These are phyloP conservation scores for Manis crassicaudata DNA, from an alignment of 2,797 vertebrate genomes.

Conservation along the genomic window DNA sequence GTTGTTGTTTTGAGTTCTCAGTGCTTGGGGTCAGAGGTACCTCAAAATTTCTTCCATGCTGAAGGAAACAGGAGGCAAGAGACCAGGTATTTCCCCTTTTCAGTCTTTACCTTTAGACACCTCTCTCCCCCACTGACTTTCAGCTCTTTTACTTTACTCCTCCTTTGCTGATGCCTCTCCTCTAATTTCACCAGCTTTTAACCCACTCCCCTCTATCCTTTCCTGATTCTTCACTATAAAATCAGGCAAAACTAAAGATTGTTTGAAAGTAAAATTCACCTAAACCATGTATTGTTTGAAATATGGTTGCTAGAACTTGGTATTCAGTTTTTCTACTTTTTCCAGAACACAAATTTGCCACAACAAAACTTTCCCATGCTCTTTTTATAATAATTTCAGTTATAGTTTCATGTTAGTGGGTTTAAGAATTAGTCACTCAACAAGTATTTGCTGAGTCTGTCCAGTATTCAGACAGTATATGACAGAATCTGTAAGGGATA, in stretches of 20 bases:
- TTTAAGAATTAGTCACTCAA: conserved; percentile 17
- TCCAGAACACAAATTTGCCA: background rate
- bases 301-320: background rate
- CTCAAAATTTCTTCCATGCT: background rate
- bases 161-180: background rate
- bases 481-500: background rate
- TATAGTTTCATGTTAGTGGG: background rate
- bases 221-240: background rate
- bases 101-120: background rate
- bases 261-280: background rate
- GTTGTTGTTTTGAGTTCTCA: background rate
- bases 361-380: conserved; percentile 10
- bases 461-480: background rate
- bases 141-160: background rate
- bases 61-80: background rate
- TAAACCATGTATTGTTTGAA: background rate
- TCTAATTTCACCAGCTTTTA: background rate
- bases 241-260: background rate
- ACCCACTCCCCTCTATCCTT: background rate
- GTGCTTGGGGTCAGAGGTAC: background rate
- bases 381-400: background rate
- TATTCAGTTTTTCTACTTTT: conserved; percentile 36
- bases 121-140: background rate
- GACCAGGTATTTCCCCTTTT: background rate
- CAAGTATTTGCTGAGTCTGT: background rate